Evolutionary conservation across 2,113 vertebrate species (phyloP).

Genomic region (Abramis brama): DNA sequence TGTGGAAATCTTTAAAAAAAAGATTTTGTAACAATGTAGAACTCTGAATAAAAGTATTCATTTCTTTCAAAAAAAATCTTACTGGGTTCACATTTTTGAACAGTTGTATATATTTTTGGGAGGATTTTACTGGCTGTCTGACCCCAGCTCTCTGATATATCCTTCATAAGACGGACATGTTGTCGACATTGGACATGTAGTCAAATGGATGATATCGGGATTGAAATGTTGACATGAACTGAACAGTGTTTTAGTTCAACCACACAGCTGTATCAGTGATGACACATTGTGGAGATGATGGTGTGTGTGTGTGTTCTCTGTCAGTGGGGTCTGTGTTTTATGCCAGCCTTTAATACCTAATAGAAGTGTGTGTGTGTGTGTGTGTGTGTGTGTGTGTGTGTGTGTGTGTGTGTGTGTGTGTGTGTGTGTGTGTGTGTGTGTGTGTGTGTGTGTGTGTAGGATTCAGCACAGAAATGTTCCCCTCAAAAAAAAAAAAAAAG

Average conservation of each 20-base stretch:
- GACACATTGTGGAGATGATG: background rate
- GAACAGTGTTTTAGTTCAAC: background rate
- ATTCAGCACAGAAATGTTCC: slow-evolving; percentile 62
- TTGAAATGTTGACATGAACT: background rate
- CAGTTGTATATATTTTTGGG: background rate
- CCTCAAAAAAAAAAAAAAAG: slow-evolving; percentile 63
- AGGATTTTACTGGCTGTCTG: background rate
- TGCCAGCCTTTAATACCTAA: background rate
- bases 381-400: background rate
- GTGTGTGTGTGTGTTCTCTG: background rate
- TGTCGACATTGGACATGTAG: background rate
- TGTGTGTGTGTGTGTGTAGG: background rate
- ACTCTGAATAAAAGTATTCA: too few relatives aligned
- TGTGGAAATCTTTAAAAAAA: background rate
- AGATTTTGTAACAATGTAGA: too few relatives aligned
- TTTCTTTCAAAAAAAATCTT: too few relatives aligned
- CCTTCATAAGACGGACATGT: background rate
- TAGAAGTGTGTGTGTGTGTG: background rate
- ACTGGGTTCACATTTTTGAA: too few relatives aligned
- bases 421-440: background rate
- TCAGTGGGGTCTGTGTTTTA: background rate
- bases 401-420: too few relatives aligned
- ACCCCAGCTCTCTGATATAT: too few relatives aligned
- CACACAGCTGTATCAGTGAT: background rate
- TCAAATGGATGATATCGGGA: background rate